A percentile compares a stretch with the other conserved stretches of the same genome.
Evolutionary conservation across 2,797 vertebrate species (phyloP).

Genomic region (Epinephelus awoara): DNA sequence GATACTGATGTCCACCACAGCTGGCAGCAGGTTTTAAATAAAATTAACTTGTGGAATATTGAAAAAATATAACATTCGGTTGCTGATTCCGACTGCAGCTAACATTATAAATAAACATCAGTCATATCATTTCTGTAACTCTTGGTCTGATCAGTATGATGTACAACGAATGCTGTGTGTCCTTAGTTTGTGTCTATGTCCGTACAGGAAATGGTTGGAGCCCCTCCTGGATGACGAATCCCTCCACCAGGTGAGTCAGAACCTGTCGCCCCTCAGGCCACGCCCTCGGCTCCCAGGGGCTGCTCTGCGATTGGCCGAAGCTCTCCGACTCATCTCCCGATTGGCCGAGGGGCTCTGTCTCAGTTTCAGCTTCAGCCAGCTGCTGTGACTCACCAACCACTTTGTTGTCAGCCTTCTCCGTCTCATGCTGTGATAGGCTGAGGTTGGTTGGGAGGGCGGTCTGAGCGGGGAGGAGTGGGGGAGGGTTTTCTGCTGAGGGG

Average conservation of each 20-base stretch:
- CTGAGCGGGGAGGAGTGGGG: conserved; percentile 74
- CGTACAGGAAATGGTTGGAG: conserved; percentile 95
- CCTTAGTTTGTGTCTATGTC: conserved; percentile 1
- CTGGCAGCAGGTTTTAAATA: too few species aligned
- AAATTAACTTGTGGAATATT: too few species aligned
- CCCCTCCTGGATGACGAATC: conserved; percentile 98
- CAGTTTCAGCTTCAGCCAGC: neutral
- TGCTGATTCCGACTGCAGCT: too few species aligned
- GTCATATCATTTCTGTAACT: too few species aligned
- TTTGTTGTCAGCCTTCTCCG: conserved; percentile 30
- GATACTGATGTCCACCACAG: too few species aligned
- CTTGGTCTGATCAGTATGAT: too few species aligned
- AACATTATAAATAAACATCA: too few species aligned
- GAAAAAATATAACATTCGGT: too few species aligned
- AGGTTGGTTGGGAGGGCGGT: conserved; percentile 48
- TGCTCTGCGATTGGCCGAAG: conserved; percentile 44
- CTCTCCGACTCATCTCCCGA: conserved; percentile 56
- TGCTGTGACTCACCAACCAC: conserved; percentile 15
- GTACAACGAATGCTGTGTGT: too few species aligned
- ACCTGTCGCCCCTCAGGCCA: conserved; percentile 88
- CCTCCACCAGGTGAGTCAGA: conserved; percentile 97
- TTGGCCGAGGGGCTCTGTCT: conserved; percentile 33
- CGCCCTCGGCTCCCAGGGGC: conserved; percentile 68
- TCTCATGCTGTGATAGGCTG: conserved; percentile 54
- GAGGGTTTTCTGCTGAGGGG: conserved; percentile 81